Evolutionary conservation across 2,113 vertebrate species (phyloP).

Genomic region (Mugil cephalus): DNA sequence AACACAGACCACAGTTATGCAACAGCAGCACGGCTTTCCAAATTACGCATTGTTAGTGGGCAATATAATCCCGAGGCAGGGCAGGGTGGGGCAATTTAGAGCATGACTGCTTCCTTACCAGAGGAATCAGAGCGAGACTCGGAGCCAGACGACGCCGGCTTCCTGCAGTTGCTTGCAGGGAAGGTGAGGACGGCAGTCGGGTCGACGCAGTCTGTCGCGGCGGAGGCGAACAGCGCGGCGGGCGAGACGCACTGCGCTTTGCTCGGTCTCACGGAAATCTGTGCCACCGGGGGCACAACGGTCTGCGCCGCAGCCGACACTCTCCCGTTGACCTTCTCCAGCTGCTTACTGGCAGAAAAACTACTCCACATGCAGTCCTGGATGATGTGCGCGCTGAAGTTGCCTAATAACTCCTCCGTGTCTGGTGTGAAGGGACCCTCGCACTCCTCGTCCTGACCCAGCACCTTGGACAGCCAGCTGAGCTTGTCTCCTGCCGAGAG

Average conservation of each 20-base stretch:
- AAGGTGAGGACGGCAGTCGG: conserved; percentile 89
- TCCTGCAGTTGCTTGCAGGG: conserved; percentile 86
- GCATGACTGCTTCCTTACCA: conserved; percentile 85
- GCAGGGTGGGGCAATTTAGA: conserved; percentile 55
- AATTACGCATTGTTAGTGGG: conserved; percentile 72
- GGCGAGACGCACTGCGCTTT: conserved; percentile 76
- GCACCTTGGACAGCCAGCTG: conserved; percentile 81
- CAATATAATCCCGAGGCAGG: conserved; percentile 50
- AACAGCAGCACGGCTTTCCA: conserved; percentile 51
- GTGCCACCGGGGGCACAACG: conserved; percentile 37
- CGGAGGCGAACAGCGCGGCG: conserved; percentile 66
- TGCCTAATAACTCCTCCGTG: conserved; percentile 84
- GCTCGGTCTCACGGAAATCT: conserved; percentile 67
- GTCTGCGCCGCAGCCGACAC: conserved; percentile 64
- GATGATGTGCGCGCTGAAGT: conserved; percentile 91
- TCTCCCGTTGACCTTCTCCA: conserved; percentile 88
- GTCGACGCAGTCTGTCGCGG: conserved; percentile 87
- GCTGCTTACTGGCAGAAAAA: conserved; percentile 89
- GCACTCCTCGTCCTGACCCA: conserved; percentile 87
- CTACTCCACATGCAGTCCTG: conserved; percentile 98
- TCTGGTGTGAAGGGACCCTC: conserved; percentile 80
- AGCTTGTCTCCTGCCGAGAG: conserved; percentile 80
- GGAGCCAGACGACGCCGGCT: conserved; percentile 91
- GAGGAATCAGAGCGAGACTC: conserved; percentile 94
- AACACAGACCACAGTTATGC: conserved; percentile 56